Conservation (phyloP, 2,888 invertebrate genomes). For the Caenorhabditis sulstoni region DNA sequence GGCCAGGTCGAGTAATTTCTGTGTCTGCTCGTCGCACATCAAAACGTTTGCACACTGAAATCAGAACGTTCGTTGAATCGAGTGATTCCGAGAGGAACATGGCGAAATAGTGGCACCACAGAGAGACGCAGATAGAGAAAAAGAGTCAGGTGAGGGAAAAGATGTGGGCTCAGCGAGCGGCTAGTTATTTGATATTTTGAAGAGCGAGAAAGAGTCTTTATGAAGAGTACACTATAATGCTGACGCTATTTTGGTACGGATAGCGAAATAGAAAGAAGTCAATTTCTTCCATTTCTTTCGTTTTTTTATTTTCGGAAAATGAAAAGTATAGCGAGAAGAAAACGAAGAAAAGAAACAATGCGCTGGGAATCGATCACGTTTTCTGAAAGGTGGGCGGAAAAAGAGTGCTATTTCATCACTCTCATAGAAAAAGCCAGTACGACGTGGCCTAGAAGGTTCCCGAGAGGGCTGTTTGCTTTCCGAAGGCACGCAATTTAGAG, state of each 20-base stretch:
- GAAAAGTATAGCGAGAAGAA: conserved; percentile 6
- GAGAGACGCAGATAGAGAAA: conserved; percentile 26
- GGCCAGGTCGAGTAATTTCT: conserved; percentile 58
- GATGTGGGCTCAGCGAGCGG: conserved; percentile 10
- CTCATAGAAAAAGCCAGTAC: conserved; percentile 1
- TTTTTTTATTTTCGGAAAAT: conserved; percentile 11
- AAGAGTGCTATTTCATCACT: conserved; percentile 34
- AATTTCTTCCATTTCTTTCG: background rate
- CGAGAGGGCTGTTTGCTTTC: conserved; percentile 29
- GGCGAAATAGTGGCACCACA: conserved; percentile 37
- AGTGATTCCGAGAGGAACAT: conserved; percentile 9
- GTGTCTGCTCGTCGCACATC: conserved; percentile 63
- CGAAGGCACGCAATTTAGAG: conserved; percentile 29
- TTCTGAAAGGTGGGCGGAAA: background rate
- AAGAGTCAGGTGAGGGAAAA: conserved; percentile 42
- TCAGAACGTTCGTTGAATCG: background rate
- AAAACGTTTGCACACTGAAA: conserved; percentile 5
- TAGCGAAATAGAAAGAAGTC: background rate
- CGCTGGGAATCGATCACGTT: background rate
- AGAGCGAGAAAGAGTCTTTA: background rate
- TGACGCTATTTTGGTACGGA: conserved; percentile 11
- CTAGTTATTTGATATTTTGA: conserved; percentile 37
- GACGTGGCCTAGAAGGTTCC: conserved; percentile 37
- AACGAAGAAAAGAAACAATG: conserved; percentile 2
- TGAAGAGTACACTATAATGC: conserved; percentile 26